phyloP scores from a whole-genome alignment of 1,140 invertebrate genomes.

The Sinonovacula constricta region DNA sequence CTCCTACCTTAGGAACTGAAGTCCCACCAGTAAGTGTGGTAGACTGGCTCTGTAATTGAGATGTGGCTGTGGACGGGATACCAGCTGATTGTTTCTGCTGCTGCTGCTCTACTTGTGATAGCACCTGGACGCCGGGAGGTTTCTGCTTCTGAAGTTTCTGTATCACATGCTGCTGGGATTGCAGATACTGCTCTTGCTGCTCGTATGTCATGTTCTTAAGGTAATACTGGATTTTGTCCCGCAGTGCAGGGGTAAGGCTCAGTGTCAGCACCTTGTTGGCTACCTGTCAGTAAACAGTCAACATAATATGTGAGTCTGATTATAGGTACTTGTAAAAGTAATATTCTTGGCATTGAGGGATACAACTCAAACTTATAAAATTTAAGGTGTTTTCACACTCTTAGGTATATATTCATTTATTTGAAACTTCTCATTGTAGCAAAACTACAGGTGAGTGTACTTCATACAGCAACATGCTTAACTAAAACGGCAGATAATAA shows the following conservation, averaged over 20 bases:
- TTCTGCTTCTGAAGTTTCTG: slow-evolving; percentile 56
- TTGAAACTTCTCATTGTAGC: too few relatives aligned
- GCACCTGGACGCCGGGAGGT: slow-evolving; percentile 47
- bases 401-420: too few relatives aligned
- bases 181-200: slow-evolving; percentile 66
- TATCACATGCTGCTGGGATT: slow-evolving; percentile 61
- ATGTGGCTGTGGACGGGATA: slow-evolving; percentile 40
- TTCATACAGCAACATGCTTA: too few relatives aligned
- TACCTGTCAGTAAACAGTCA: slow-evolving; percentile 60
- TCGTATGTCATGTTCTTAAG: slow-evolving; percentile 69
- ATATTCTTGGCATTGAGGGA: too few relatives aligned
- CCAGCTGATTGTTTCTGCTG: slow-evolving; percentile 46
- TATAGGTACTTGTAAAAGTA: too few relatives aligned
- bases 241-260: slow-evolving; percentile 65
- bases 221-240: slow-evolving; percentile 66
- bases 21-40: not conserved
- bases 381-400: too few relatives aligned
- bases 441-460: too few relatives aligned
- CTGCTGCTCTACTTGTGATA: slow-evolving; percentile 55
- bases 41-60: slow-evolving; percentile 8
- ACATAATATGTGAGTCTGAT: too few relatives aligned
- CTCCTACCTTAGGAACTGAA: slow-evolving; percentile 4
- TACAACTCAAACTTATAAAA: too few relatives aligned
- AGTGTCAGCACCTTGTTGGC: slow-evolving; percentile 65
- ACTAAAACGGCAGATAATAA: too few relatives aligned